Percentiles rank a stretch among this genome's conserved stretches.
These are phyloP conservation scores for Sphenodon punctatus DNA, from an alignment of 2,797 vertebrate genomes.

Conservation along the genomic window DNA sequence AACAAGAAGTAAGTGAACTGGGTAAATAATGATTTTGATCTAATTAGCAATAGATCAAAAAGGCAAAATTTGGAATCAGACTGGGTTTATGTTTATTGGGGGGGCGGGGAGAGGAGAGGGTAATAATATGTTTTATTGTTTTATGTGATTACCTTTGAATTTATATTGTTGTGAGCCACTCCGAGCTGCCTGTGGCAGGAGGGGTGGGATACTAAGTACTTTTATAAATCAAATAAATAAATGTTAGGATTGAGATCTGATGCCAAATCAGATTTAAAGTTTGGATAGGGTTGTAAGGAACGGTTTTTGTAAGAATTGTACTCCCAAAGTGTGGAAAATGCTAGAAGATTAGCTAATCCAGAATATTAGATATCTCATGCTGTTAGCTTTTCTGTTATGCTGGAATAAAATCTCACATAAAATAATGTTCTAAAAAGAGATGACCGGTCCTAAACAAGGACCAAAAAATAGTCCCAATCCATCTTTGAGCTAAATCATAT, in stretches of 20 bases:
- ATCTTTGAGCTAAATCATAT: no score
- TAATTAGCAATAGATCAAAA: neutral
- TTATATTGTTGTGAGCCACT: no score
- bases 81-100: neutral
- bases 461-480: no score
- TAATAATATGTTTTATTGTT: no score
- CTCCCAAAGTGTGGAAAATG: neutral
- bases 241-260: neutral
- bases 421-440: no score
- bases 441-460: no score
- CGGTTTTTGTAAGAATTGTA: neutral
- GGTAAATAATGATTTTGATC: neutral
- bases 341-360: neutral
- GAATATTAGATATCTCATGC: neutral
- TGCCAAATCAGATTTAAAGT: neutral
- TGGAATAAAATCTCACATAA: no score
- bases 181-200: no score
- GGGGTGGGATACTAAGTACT: no score
- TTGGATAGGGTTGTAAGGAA: neutral
- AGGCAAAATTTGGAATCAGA: neutral
- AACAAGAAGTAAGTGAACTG: neutral
- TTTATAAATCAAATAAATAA: no score
- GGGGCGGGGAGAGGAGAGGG: no score
- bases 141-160: no score
- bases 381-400: neutral